Base-by-base conservation (phyloP, 2,113 vertebrate species). In the Dendrocopos noguchii region DNA sequence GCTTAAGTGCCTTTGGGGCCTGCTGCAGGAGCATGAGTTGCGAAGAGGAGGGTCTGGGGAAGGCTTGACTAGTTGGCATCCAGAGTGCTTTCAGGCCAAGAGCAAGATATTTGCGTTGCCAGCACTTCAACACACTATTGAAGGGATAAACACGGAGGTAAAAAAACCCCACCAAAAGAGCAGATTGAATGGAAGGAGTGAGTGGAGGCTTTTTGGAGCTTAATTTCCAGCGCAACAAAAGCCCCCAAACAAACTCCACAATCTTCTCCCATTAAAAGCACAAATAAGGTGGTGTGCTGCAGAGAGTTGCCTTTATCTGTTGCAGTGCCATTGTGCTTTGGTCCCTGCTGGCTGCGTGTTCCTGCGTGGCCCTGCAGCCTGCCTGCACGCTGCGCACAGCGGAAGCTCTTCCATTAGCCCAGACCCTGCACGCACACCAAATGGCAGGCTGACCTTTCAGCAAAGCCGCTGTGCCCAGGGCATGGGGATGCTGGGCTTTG, bases 361-460 rank as follows among this genome's bases (percentile, higher is more conserved):
- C 9, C 83, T 33, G 11, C 3, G 36, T 64, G 12, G 21, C 36
- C 60, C 33, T 34, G 11, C 46, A 31, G 25, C 70, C 52, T 74
- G 82, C 15, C 17, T 3, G 36, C 53, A 27, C 44, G 55, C 87
- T 90, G 87, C 13, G 90, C 87, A 24, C 92, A 55, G 87, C 2
- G 0, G 66, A 64, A 15, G 0, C 2, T 1, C 31, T 44, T 85
- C 90, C 86, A 84, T 84, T 90, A 88, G 82, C 91, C 18, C 12
- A 2, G 28, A 64, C 59, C 61, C 1, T 13, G 57, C 76, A 31
- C 70, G 46, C 75, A 85, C 78, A 85, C 7, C 53, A 84, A 94
- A 82, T 56, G 66, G 71, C 84, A 90, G 59, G 15, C 68, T 95
- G 94, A 84, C 84, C 94, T 95, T 91, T 92, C 80, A 11, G 60